Evolutionary conservation across 2,888 invertebrate genomes (phyloP).

Genomic region (Acanthosoma haemorrhoidale): DNA sequence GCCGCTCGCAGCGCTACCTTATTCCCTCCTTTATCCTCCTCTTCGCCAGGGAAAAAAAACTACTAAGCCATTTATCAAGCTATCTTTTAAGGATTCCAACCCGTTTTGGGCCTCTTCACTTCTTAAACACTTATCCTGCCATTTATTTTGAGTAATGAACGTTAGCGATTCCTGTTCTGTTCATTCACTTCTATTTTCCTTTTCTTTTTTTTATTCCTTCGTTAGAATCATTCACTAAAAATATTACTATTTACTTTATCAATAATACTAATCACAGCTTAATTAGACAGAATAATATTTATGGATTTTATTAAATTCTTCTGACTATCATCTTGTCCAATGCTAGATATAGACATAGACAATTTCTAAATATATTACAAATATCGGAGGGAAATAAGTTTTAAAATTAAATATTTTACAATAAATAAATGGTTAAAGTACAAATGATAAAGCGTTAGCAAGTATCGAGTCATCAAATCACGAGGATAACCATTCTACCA

Average conservation of each 20-base stretch:
- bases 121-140: constrained; percentile 19
- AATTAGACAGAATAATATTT: too few species aligned
- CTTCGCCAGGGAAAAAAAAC: constrained; percentile 5
- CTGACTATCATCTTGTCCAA: too few species aligned
- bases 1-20: background rate
- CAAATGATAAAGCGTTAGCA: too few species aligned
- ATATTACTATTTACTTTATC: background rate
- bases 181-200: background rate
- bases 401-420: too few species aligned
- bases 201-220: background rate
- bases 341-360: too few species aligned
- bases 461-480: too few species aligned
- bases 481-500: too few species aligned
- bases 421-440: too few species aligned
- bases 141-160: constrained; percentile 14
- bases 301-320: too few species aligned
- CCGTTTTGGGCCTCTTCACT: constrained; percentile 8
- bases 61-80: constrained; percentile 27
- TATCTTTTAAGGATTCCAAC: constrained; percentile 19
- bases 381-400: too few species aligned
- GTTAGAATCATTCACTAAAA: background rate
- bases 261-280: too few species aligned
- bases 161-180: background rate
- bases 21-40: constrained; percentile 10
- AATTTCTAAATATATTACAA: too few species aligned